Conservation (phyloP, 2,113 vertebrate species). For the Seriola dumerili region DNA sequence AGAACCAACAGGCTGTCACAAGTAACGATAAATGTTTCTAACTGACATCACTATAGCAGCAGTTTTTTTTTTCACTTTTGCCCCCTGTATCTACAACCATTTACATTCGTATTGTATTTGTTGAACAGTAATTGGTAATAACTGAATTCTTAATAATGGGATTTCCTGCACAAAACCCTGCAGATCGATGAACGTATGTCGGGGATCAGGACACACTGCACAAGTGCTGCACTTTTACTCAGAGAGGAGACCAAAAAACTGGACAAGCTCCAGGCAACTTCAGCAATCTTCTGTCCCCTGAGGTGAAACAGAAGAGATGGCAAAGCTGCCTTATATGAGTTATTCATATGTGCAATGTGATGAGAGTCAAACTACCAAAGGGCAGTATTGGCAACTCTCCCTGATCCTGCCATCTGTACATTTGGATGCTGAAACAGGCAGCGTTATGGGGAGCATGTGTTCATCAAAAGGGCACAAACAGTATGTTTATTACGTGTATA, state of each 20-base stretch:
- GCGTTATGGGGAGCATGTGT: slow-evolving; percentile 25
- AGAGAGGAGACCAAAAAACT: slow-evolving; percentile 49
- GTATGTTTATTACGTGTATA: slow-evolving; percentile 9
- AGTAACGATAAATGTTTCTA: slow-evolving; percentile 1
- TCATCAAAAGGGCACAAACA: slow-evolving; percentile 7
- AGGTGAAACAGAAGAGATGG: slow-evolving; percentile 55
- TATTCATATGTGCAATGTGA: slow-evolving; percentile 72
- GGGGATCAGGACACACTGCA: slow-evolving; percentile 4
- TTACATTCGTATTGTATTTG: neutral
- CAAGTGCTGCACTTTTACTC: slow-evolving; percentile 29
- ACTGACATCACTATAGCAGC: neutral
- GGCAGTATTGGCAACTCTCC: slow-evolving; percentile 55
- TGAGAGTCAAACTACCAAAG: slow-evolving; percentile 64
- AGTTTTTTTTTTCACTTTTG: slow-evolving; percentile 6
- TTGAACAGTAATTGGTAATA: slow-evolving; percentile 4
- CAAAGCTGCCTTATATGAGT: slow-evolving; percentile 62
- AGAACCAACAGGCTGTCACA: neutral
- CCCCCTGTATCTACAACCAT: neutral
- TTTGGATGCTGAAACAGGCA: slow-evolving; percentile 42
- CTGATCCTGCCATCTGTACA: slow-evolving; percentile 69
- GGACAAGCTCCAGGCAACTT: slow-evolving; percentile 73
- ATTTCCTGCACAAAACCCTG: slow-evolving; percentile 41
- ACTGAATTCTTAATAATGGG: slow-evolving; percentile 20
- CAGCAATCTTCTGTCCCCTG: slow-evolving; percentile 62
- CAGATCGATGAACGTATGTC: slow-evolving; percentile 26